A percentile compares a stretch with the other conserved stretches of the same genome.
These are phyloP conservation scores for Zaprionus davidi DNA, from an alignment of 1,140 invertebrate species.

Conservation along the genomic window DNA sequence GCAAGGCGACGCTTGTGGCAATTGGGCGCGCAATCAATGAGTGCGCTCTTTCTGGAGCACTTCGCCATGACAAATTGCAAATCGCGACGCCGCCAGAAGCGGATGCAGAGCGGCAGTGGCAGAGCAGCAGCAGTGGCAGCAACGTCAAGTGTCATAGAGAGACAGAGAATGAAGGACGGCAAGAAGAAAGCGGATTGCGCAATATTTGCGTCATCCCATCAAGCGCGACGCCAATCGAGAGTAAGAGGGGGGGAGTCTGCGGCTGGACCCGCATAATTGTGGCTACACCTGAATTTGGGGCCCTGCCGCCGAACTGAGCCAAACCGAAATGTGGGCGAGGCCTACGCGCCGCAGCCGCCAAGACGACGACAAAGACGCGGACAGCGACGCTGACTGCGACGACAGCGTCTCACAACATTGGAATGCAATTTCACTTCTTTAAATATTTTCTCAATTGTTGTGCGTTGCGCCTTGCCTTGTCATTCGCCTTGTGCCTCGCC, in stretches of 20 bases:
- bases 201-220: slow-evolving; percentile 69
- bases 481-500: slow-evolving; percentile 6
- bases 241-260: not conserved
- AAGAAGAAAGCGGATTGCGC: slow-evolving; percentile 73
- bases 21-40: slow-evolving; percentile 6
- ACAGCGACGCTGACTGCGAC: slow-evolving; percentile 1
- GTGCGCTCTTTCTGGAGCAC: slow-evolving; percentile 8
- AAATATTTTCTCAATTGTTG: slow-evolving; percentile 79
- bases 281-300: slow-evolving; percentile 64
- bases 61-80: slow-evolving; percentile 61
- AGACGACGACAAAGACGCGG: slow-evolving; percentile 17
- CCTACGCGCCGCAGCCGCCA: slow-evolving; percentile 52
- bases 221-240: slow-evolving; percentile 27
- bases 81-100: slow-evolving; percentile 52
- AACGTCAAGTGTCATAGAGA: slow-evolving; percentile 56
- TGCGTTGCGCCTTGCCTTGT: slow-evolving; percentile 38
- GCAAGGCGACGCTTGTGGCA: slow-evolving; percentile 4
- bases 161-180: slow-evolving; percentile 64
- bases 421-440: slow-evolving; percentile 82
- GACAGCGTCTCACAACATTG: slow-evolving; percentile 54
- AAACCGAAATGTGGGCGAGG: slow-evolving; percentile 63
- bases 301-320: slow-evolving; percentile 27
- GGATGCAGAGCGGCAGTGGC: slow-evolving; percentile 38
- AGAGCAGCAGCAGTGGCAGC: slow-evolving; percentile 13
- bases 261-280: slow-evolving; percentile 69